A percentile compares a stretch with the other conserved stretches of the same genome.
phyloP scores from a whole-genome alignment of 2,797 vertebrate genomes.

The Chlorospingus flavigularis region DNA sequence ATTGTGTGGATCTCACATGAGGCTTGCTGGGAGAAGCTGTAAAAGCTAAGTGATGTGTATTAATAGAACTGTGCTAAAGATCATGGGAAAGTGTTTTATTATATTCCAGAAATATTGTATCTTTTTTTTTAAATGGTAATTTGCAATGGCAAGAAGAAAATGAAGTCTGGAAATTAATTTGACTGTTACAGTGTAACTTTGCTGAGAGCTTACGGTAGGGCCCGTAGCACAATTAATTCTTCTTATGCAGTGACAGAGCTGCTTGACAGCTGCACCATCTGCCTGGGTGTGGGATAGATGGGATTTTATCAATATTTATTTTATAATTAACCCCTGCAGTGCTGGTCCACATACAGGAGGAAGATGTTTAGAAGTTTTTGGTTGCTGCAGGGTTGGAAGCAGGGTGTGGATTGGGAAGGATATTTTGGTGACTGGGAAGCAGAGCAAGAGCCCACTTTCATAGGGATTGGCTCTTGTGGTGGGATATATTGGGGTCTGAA shows the following conservation, averaged over 20 bases:
- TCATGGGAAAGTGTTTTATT: background rate
- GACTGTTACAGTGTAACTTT: slow-evolving; percentile 6
- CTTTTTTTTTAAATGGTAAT: background rate
- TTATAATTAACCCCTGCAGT: background rate
- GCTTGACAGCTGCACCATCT: slow-evolving; percentile 20
- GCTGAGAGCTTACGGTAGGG: background rate
- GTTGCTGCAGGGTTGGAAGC: background rate
- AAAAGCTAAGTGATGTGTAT: background rate
- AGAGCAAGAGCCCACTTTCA: background rate
- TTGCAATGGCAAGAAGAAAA: slow-evolving; percentile 35
- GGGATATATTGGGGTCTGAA: background rate
- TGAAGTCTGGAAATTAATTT: slow-evolving; percentile 33
- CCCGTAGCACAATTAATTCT: background rate
- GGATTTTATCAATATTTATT: slow-evolving; percentile 8
- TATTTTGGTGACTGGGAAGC: background rate
- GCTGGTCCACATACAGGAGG: background rate
- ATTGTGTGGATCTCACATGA: background rate
- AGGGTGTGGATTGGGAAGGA: background rate
- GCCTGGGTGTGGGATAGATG: background rate
- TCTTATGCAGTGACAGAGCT: background rate
- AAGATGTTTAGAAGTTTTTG: background rate
- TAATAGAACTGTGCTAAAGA: background rate
- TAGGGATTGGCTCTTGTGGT: background rate
- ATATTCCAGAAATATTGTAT: slow-evolving; percentile 13
- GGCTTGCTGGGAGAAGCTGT: background rate